These are phyloP conservation scores for Crocidura indochinensis DNA, from an alignment of 2,797 vertebrate species.

Conservation along the genomic window DNA sequence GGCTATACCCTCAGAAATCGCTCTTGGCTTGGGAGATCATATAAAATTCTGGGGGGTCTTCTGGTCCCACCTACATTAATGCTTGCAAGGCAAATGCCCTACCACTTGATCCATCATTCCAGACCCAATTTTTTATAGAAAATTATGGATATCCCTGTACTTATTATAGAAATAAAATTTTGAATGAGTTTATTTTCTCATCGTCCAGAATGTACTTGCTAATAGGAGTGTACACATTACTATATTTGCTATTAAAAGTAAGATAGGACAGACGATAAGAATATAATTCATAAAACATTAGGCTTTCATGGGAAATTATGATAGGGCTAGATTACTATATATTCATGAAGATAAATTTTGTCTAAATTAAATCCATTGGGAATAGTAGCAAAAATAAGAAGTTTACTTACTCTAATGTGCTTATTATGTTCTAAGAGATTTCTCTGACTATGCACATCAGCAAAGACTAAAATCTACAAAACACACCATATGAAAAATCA, in stretches of 20 bases:
- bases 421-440: background rate
- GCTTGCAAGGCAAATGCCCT: too few relatives aligned
- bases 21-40: too few relatives aligned
- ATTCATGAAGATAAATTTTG: background rate
- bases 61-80: too few relatives aligned
- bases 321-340: background rate
- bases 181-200: background rate
- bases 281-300: background rate
- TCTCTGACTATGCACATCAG: background rate
- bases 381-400: background rate
- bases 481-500: background rate
- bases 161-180: background rate
- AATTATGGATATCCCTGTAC: background rate
- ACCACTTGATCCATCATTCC: too few relatives aligned
- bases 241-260: background rate
- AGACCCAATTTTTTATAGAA: background rate
- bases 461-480: background rate
- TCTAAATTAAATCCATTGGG: background rate
- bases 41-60: too few relatives aligned
- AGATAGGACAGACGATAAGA: background rate
- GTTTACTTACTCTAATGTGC: too few relatives aligned
- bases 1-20: too few relatives aligned
- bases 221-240: accelerated
- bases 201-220: background rate
- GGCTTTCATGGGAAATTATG: accelerated